Percentiles rank a stretch among this genome's conserved stretches.
phyloP scores from a whole-genome alignment of 2,113 vertebrate species.

The Sporophila hypoxantha region DNA sequence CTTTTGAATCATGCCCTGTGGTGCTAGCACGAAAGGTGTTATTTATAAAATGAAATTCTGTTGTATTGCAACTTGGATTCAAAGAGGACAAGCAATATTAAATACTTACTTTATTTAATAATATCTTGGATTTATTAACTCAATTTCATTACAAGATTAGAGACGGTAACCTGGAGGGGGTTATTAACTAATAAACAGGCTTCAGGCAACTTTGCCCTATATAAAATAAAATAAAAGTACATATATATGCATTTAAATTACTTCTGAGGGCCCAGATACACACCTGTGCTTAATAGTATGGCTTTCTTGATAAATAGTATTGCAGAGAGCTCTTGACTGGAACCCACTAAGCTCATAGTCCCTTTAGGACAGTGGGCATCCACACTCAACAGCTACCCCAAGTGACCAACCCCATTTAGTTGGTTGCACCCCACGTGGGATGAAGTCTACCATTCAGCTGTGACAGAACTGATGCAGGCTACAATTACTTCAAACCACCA shows the following conservation, averaged over 20 bases:
- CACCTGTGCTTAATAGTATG: constrained; percentile 1
- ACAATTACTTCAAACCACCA: not conserved
- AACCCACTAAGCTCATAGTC: not conserved
- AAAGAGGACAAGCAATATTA: constrained; percentile 81
- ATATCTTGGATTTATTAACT: constrained; percentile 80
- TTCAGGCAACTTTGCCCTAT: constrained; percentile 52
- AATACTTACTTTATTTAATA: constrained; percentile 81
- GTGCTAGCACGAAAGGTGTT: constrained; percentile 80
- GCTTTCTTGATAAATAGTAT: not conserved
- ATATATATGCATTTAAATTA: constrained; percentile 50
- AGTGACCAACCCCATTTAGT: not conserved
- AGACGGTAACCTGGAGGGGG: constrained; percentile 60
- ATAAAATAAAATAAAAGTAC: constrained; percentile 43
- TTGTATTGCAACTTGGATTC: constrained; percentile 79
- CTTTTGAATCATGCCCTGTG: constrained; percentile 79
- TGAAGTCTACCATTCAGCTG: not conserved
- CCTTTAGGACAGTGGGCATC: not conserved
- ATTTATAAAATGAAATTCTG: constrained; percentile 84
- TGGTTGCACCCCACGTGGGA: not conserved
- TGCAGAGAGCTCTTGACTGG: not conserved
- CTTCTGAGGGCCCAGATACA: constrained; percentile 10
- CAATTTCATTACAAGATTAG: constrained; percentile 74
- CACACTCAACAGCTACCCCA: not conserved
- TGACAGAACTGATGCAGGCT: not conserved
- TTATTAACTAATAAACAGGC: constrained; percentile 69